A percentile compares a stretch with the other conserved stretches of the same genome.
Conservation (phyloP, 2,888 invertebrate species). For the Pristionchus arcanus region DNA sequence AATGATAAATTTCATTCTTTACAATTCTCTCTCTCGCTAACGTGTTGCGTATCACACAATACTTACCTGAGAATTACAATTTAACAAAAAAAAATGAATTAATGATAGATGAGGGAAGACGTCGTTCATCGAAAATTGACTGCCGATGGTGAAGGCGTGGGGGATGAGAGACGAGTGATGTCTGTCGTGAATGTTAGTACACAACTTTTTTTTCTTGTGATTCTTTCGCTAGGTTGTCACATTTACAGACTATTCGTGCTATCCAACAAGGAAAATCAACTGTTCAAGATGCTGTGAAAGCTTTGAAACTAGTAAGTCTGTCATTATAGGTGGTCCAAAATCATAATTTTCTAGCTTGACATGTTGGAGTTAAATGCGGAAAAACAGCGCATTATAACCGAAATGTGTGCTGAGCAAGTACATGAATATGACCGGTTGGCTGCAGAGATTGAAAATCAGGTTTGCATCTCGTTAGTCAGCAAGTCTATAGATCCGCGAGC, state of each 20-base stretch:
- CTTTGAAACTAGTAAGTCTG: conserved; percentile 60
- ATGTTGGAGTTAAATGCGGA: conserved; percentile 65
- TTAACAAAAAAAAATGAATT: not conserved
- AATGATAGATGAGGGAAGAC: conserved; percentile 85
- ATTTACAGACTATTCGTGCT: not conserved
- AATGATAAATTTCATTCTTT: conserved; percentile 35
- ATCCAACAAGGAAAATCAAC: conserved; percentile 19
- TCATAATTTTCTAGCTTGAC: conserved; percentile 63
- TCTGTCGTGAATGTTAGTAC: conserved; percentile 57
- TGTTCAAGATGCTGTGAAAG: conserved; percentile 61
- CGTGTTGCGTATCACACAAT: conserved; percentile 26
- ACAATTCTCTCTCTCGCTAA: not conserved
- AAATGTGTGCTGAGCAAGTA: conserved; percentile 60
- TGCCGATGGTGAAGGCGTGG: conserved; percentile 97
- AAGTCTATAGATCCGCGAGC: no score
- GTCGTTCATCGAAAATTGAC: conserved; percentile 92
- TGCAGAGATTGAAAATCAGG: conserved; percentile 64
- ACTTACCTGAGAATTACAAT: not conserved
- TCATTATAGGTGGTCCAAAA: not conserved
- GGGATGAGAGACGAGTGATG: conserved; percentile 89
- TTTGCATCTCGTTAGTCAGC: not conserved
- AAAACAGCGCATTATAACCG: conserved; percentile 66
- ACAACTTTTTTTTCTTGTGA: not conserved
- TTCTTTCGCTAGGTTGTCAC: not conserved
- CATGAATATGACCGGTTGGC: conserved; percentile 62